Base-by-base conservation (phyloP, 2,797 vertebrate genomes). In the Hippocampus kuda region DNA sequence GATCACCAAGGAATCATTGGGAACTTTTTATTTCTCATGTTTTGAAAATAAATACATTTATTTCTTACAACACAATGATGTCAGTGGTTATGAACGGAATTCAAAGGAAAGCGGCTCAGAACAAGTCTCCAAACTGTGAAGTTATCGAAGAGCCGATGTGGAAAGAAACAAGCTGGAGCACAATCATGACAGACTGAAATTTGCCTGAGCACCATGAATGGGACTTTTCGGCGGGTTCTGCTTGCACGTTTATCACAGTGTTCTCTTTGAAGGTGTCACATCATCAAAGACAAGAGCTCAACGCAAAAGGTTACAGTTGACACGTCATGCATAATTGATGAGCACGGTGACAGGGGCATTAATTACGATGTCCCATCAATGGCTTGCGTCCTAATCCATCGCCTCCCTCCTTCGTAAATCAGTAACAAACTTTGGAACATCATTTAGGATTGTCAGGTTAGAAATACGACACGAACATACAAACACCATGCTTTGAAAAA, bases 381-480 rank as follows among this genome's bases (percentile, higher is more conserved):
- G 88, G 90, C 89, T 92, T 89, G 68, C 81, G 83, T 92, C 88
- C 89, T 89, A 86, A 88, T 86, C 87, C 77, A 88, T 74, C 80
- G 81, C 84, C 87, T 82, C 78, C 73, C 83, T 88, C 78, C 82
- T 88, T 86, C 87, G 20, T 30, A 85, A 86, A 85, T 83, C 81
- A 71, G 61, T 79, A 83, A 81, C 73, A 84, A 85, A 88, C 65
- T 73, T 79, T 73, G 70, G 69, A 75, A 77, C 70, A 72, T 77
- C 69, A 61, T 68, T 57, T 62, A 79, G 60, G 75, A 81, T 83
- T 81, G 80, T 83, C 71, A 60, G 67, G 44, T 74, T 81, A 83
- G 69, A 88, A 86, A 88, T 89, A 87, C 80, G 74, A 72, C 71
- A 86, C 72, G 83, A 79, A 74, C 88, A 80, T 89, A 88, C 83